Evolutionary conservation across 2,113 vertebrate genomes (phyloP), one percentile per base, ranked within the genome.

Genomic region (Athene cunicularia): DNA sequence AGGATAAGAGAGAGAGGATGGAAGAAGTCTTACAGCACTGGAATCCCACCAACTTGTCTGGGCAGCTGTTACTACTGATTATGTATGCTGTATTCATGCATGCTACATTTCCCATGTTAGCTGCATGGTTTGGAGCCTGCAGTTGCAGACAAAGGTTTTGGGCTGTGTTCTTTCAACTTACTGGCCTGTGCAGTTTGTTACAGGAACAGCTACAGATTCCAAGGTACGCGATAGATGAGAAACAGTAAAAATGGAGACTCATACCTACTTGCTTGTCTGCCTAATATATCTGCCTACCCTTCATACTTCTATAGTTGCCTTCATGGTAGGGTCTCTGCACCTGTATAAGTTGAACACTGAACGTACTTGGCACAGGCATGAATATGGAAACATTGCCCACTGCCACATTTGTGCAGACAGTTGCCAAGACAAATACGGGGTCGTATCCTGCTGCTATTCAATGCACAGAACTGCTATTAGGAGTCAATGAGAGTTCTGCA

Each of bases 51-150:
- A 96, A 80, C 41, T 91, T 62, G 53, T 89, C 95, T 96, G 95
- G 95, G 77, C 95, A 97, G 94, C 84, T 96, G 96, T 95, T 97
- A 62, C 74, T 74, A 28, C 59, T 97, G 91, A 96, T 96, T 96
- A 94, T 90, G 87, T 95, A 94, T 94, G 71, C 89, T 82, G 22
- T 43, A 66, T 37, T 94, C 92, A 90, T 90, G 94, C 89, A 77
- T 94, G 50, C 67, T 93, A 50, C 52, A 83, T 95, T 96, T 97
- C 96, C 96, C 87, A 82, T 95, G 87, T 97, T 90, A 93, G 77
- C 93, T 91, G 58, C 64, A 50, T 70, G 87, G 39, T 93, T 81
- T 93, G 93, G 84, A 96, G 71, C 80, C 94, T 88, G 93, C 28
- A 66, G 53, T 55, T 80, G 77, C 83, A 91, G 73, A 82, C 53